Conservation (phyloP, 1,140 invertebrate species). For the Cydia strobilella region DNA sequence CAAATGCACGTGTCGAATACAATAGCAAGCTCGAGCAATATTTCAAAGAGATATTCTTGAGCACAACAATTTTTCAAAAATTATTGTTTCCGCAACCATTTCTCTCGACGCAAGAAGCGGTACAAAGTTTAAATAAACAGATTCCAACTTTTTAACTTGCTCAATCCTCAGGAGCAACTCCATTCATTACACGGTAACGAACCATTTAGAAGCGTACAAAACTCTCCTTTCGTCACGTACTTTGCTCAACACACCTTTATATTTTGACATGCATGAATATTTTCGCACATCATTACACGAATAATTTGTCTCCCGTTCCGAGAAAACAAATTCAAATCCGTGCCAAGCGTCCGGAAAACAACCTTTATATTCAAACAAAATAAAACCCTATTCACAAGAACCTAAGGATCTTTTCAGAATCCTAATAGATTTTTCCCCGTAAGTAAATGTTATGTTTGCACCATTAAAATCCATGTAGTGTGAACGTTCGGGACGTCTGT, state of each 20-base stretch:
- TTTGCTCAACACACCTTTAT: conserved; percentile 21
- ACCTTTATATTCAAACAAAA: conserved; percentile 3
- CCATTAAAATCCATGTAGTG: conserved; percentile 31
- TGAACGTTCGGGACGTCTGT: conserved; percentile 27
- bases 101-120: background rate
- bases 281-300: conserved; percentile 55
- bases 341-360: background rate
- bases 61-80: background rate
- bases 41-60: background rate
- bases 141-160: background rate
- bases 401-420: background rate
- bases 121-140: conserved; percentile 2
- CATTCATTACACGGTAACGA: conserved; percentile 15
- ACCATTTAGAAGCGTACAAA: conserved; percentile 13
- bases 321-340: conserved; percentile 36
- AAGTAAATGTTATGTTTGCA: conserved; percentile 20
- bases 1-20: background rate
- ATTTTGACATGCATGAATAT: conserved; percentile 48
- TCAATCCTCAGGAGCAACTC: background rate
- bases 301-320: conserved; percentile 46
- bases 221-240: conserved; percentile 21
- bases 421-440: background rate
- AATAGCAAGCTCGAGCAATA: background rate
- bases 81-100: conserved; percentile 3
- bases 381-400: background rate